Evolutionary conservation across 2,797 vertebrate genomes (phyloP), one percentile per base, ranked within the genome.

Genomic region (Gadopsis bispinosus): DNA sequence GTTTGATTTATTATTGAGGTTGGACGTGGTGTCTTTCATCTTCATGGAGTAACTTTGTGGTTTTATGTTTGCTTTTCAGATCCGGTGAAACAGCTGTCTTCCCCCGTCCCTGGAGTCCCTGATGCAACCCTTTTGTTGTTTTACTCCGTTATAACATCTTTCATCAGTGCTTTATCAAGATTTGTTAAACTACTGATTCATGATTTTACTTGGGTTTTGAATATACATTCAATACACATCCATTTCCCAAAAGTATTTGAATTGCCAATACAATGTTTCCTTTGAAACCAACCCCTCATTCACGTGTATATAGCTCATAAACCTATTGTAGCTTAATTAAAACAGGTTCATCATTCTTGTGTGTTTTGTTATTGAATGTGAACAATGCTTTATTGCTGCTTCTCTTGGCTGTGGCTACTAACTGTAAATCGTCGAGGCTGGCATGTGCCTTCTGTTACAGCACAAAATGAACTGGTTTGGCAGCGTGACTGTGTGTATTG

Each of bases 81-180:
- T 95, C 76, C 93, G 94, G 63, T 95, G 92, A 95, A 84, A 66
- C 62, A 0, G 22, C 50, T 1, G 17, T 20, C 64, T 17, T 13
- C 75, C 69, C 31, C 60, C 9, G 16, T 33, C 37, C 14, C 16
- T 35, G 70, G 45, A 22, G 22, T 33, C 54, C 7, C 43, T 29
- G 0, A 73, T 26, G 35, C 77, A 75, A 60, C 61, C 22, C 1
- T 84, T 77, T 64, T 53, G 11, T 63, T 60, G 4, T 78, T 83
- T 75, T 45, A 62, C 62, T 69, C 17, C 35, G 3, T 67, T 47
- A 11, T 7, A 35, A n/a, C 37, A 66, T 12, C 22, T 54, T 55
- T 64, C 29, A 72, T 65, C 55, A 41, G 2, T 35, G 26, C 43
- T 67, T 55, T 43, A 56, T 56, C 16, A 43, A 12, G 19, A 67